These are phyloP conservation scores for Glyphotaelius pellucidus DNA, from an alignment of 2,888 invertebrate genomes.

Conservation along the genomic window DNA sequence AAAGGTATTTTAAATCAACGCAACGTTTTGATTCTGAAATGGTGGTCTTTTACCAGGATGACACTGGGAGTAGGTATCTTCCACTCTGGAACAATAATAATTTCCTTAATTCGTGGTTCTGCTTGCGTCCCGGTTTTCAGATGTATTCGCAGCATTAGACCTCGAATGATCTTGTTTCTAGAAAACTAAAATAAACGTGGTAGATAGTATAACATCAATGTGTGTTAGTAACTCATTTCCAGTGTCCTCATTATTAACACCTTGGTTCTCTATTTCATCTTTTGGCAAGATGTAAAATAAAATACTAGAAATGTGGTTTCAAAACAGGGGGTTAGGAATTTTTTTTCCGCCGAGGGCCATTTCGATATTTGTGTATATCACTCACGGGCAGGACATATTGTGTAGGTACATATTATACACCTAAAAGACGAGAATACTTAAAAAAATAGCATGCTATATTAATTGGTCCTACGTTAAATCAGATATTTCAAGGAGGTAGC, in stretches of 20 bases:
- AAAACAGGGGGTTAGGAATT: too few species aligned
- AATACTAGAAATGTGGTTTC: not conserved
- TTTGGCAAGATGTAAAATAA: slow-evolving; percentile 2
- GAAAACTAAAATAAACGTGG: not conserved
- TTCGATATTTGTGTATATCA: too few species aligned
- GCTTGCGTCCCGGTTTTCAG: too few species aligned
- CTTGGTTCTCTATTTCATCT: not conserved
- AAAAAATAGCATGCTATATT: too few species aligned
- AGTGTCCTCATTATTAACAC: not conserved
- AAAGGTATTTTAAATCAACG: not conserved
- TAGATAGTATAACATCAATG: not conserved
- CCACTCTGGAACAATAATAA: not conserved
- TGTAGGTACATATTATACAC: too few species aligned
- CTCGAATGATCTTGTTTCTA: not conserved
- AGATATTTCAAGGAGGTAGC: too few species aligned
- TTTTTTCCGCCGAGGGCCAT: too few species aligned
- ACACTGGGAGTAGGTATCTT: not conserved
- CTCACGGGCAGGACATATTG: too few species aligned
- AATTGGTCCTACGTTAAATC: too few species aligned
- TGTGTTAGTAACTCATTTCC: not conserved
- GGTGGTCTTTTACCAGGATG: not conserved
- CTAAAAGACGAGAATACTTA: too few species aligned
- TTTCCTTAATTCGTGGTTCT: too few species aligned
- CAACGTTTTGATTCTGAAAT: not conserved
- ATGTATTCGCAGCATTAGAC: not conserved